These are phyloP conservation scores for Invenusta paracnida DNA, from an alignment of 2,888 invertebrate genomes.

Conservation along the genomic window DNA sequence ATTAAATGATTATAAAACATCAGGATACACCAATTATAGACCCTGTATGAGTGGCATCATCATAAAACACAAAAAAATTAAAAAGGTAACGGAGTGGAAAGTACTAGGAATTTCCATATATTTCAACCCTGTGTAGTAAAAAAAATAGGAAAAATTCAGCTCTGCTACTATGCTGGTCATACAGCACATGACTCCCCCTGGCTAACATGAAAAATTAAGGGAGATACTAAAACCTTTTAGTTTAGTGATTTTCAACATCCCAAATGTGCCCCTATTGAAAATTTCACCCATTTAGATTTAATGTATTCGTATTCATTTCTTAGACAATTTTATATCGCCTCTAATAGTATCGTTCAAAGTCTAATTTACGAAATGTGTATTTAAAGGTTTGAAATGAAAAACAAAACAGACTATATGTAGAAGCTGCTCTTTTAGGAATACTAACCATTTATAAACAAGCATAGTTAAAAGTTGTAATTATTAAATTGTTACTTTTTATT, in stretches of 20 bases:
- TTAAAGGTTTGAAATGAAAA: too few relatives aligned
- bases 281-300: background rate
- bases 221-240: background rate
- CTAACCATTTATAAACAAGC: too few relatives aligned
- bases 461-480: too few relatives aligned
- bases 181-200: background rate
- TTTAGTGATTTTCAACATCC: background rate
- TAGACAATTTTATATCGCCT: too few relatives aligned
- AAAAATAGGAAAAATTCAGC: background rate
- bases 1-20: background rate
- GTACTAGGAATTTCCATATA: background rate
- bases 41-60: background rate
- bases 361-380: too few relatives aligned
- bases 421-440: too few relatives aligned
- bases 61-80: background rate
- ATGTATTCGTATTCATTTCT: too few relatives aligned
- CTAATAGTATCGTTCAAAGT: too few relatives aligned
- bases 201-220: background rate
- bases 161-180: background rate
- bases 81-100: background rate
- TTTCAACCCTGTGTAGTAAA: background rate
- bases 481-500: too few relatives aligned
- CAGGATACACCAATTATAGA: background rate
- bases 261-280: background rate
- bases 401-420: too few relatives aligned